Conservation (phyloP, 37 sponge, comb jelly and placozoan species). For the Corticium candelabrum region DNA sequence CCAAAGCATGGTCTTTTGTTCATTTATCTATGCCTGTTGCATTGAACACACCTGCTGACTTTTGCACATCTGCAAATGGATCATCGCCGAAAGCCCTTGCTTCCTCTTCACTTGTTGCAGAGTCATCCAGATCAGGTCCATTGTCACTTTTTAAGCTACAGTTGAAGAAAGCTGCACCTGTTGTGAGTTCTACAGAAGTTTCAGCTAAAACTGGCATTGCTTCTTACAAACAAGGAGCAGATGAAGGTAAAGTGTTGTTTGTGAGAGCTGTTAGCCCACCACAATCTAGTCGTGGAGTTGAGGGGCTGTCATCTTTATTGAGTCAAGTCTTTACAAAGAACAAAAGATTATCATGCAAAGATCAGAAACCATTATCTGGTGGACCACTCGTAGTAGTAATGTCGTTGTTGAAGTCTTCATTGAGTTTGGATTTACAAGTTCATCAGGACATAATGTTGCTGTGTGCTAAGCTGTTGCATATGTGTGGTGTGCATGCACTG, state of each 20-base stretch:
- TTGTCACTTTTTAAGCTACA: background rate
- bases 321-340: background rate
- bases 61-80: too few species aligned
- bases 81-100: too few species aligned
- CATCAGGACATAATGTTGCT: background rate
- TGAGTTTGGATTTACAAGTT: background rate
- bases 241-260: background rate
- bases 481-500: too few species aligned
- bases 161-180: background rate
- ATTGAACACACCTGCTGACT: too few species aligned
- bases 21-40: too few species aligned
- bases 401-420: background rate
- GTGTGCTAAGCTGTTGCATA: background rate
- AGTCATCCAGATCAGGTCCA: background rate
- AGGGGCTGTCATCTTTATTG: background rate
- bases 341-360: too few species aligned
- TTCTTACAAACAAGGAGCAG: background rate
- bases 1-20: background rate
- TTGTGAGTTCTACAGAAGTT: background rate
- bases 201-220: background rate
- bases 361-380: too few species aligned
- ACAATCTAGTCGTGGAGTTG: background rate
- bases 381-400: background rate
- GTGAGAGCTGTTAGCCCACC: too few species aligned
- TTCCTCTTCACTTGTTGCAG: too few species aligned